A percentile compares a stretch with the other conserved stretches of the same genome.
Conservation (phyloP, 2,113 vertebrate genomes). For the Callopanchax toddi region DNA sequence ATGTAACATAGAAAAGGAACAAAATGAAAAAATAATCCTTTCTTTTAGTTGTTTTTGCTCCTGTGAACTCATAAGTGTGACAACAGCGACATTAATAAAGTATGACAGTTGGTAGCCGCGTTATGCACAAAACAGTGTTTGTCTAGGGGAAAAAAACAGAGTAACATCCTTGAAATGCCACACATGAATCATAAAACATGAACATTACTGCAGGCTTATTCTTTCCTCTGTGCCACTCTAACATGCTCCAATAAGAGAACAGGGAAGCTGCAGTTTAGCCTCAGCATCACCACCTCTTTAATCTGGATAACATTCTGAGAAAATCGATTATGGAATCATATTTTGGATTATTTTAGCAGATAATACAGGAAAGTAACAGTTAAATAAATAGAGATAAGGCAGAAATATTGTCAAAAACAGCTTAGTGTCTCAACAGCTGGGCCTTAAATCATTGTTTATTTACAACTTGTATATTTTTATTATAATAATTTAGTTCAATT, state of each 20-base stretch:
- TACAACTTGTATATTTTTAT: too few relatives aligned
- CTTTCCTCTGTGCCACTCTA: slow-evolving; percentile 27
- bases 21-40: background rate
- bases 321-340: background rate
- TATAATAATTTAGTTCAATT: too few relatives aligned
- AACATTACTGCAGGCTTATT: slow-evolving; percentile 34
- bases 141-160: slow-evolving; percentile 8
- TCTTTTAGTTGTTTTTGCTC: slow-evolving; percentile 20
- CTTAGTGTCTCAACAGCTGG: too few relatives aligned
- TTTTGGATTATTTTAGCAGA: background rate
- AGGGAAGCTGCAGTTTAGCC: slow-evolving; percentile 3
- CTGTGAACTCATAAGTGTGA: slow-evolving; percentile 15
- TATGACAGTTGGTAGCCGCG: slow-evolving; percentile 11
- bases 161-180: slow-evolving; percentile 47
- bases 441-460: too few relatives aligned
- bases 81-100: slow-evolving; percentile 19
- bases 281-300: background rate
- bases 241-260: slow-evolving; percentile 11
- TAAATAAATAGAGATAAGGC: too few relatives aligned
- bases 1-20: background rate
- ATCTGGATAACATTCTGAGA: too few relatives aligned
- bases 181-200: slow-evolving; percentile 52
- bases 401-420: too few relatives aligned
- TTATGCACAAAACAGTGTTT: slow-evolving; percentile 15
- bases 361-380: background rate